Evolutionary conservation across 2,113 vertebrate genomes (phyloP), one percentile per base, ranked within the genome.

Genomic region (Bettongia penicillata): DNA sequence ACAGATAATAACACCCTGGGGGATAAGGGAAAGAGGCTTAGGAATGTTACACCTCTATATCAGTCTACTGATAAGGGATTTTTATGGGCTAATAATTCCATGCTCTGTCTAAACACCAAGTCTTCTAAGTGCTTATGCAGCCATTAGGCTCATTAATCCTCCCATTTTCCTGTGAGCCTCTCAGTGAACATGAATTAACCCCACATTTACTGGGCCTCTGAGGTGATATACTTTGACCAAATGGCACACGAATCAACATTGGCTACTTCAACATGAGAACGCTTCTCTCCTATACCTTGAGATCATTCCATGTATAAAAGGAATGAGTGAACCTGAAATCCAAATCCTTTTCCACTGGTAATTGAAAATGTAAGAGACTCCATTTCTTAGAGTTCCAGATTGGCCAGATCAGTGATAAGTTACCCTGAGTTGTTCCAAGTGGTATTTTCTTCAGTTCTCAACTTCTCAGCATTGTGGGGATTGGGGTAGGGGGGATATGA

Each of bases 401-500:
- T 93, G 51, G 37, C 51, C 53, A 55, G 92, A 95, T 68, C 84
- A 94, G 53, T 91, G 47, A 89, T 25, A 49, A 3, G 24, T 91
- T 93, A 95, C 89, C 16, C 47, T 8, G 19, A 95, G 91, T 93
- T 94, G 93, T 93, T 96, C 61, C 49, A 93, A 89, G 53, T 25
- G 49, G 4, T 51, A 92, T 95, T 94, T 92, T 84, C 95, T 95
- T 96, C 48, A 25, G 37, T 93, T 95, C 51, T 90, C 51, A 53
- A 25, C 77, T 53, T 37, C 61, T 10, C 51, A 92, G 37, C 43
- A 52, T 94, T 93, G 91, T 95, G 48, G 95, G 93, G 57, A 47
- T 50, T 94, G 90, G 53, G 49, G 52, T 94, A 91, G 57, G 53
- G 93, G 51, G 91, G 95, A 90, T 49, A 91, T 89, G 97, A 97